These are phyloP conservation scores for Notarius lentiginosus DNA, from an alignment of 2,113 vertebrate species.

Conservation along the genomic window DNA sequence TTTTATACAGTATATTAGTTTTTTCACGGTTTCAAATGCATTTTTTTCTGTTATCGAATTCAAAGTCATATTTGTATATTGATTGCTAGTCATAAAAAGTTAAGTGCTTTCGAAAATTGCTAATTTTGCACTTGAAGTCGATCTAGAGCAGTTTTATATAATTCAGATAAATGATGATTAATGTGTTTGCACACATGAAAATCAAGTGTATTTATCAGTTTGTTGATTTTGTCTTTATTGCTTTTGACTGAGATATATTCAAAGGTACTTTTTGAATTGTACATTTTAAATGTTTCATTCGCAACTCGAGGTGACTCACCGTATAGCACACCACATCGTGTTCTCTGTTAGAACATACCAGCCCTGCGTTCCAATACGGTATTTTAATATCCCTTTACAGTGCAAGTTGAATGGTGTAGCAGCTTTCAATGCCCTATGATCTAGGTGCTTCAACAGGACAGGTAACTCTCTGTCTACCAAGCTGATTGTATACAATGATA, in stretches of 20 bases:
- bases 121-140: constrained; percentile 33
- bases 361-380: constrained; percentile 7
- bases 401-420: not conserved
- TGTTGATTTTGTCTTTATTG: not conserved
- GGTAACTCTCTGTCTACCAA: no score
- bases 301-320: no score
- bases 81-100: constrained; percentile 2
- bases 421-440: not conserved
- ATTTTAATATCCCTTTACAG: not conserved
- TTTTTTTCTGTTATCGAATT: not conserved
- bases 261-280: not conserved
- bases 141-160: constrained; percentile 4
- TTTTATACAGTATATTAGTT: not conserved
- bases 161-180: not conserved
- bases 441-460: no score
- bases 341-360: not conserved
- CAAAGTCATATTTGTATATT: not conserved
- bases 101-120: constrained; percentile 7
- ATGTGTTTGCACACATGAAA: not conserved
- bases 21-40: not conserved
- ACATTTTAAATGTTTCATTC: not conserved
- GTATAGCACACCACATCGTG: not conserved
- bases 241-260: not conserved
- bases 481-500: no score
- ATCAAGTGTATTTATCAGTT: not conserved